These are phyloP conservation scores for Craseonycteris thonglongyai DNA, from an alignment of 2,113 vertebrate species.

Conservation along the genomic window DNA sequence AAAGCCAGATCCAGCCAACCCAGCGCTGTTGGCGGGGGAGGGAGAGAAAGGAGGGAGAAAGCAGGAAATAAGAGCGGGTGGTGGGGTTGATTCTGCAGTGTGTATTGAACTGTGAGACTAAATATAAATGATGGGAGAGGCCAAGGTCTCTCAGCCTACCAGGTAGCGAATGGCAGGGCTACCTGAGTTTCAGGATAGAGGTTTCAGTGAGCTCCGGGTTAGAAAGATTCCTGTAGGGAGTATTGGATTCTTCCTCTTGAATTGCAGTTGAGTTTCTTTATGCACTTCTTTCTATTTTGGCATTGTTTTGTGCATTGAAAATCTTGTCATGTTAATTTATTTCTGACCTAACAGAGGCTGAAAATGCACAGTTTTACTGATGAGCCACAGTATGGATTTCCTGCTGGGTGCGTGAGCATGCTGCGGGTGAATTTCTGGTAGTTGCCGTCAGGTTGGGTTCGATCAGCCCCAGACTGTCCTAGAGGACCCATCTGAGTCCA, in stretches of 20 bases:
- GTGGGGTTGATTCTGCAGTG: not conserved
- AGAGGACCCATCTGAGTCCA: not conserved
- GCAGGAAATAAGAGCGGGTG: not conserved
- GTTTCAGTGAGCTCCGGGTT: not conserved
- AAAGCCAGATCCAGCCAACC: slow-evolving; percentile 31
- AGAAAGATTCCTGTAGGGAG: not conserved
- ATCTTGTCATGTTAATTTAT: slow-evolving; percentile 55
- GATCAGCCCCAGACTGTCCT: not conserved
- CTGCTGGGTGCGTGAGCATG: fast-evolving
- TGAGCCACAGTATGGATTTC: not conserved
- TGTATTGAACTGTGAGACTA: not conserved
- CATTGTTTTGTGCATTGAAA: slow-evolving; percentile 53
- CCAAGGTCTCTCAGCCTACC: not conserved
- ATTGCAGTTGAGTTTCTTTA: not conserved
- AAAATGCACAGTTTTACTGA: slow-evolving; percentile 16
- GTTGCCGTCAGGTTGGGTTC: not conserved
- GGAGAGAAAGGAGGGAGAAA: not conserved
- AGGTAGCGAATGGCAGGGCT: not conserved
- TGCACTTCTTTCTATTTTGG: not conserved
- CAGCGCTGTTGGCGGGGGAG: not conserved
- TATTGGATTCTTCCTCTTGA: not conserved
- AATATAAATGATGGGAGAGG: not conserved
- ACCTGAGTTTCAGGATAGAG: not conserved
- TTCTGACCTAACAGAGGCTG: slow-evolving; percentile 36
- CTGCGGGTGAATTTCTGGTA: not conserved